These are phyloP conservation scores for Rhynchotus rufescens DNA, from an alignment of 2,797 vertebrate genomes.

Conservation along the genomic window DNA sequence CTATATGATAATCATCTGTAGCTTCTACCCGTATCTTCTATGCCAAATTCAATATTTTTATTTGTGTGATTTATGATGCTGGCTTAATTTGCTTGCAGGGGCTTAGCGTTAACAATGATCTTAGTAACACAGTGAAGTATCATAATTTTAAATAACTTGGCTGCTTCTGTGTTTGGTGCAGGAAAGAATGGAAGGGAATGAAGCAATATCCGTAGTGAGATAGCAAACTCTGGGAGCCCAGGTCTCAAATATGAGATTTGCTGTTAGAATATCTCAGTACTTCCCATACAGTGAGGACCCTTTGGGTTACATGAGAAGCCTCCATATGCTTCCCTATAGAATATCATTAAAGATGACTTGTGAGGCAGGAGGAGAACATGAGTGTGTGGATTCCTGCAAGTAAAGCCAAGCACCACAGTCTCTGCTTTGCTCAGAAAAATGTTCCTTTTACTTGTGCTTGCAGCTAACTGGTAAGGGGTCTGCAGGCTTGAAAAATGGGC, in stretches of 20 bases:
- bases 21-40: not conserved
- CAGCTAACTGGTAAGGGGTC: conserved; percentile 20
- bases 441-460: conserved; percentile 5
- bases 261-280: not conserved
- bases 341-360: not conserved
- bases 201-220: accelerated
- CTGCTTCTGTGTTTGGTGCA: conserved; percentile 1
- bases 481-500: conserved; percentile 50
- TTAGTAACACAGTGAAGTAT: conserved; percentile 1
- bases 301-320: not conserved
- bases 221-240: not conserved
- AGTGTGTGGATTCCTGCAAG: not conserved
- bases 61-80: not conserved
- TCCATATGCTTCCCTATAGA: not conserved
- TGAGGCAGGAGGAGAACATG: not conserved
- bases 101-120: not conserved
- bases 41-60: not conserved
- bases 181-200: not conserved
- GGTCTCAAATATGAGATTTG: not conserved
- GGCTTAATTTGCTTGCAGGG: not conserved
- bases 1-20: not conserved
- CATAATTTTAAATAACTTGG: not conserved
- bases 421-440: not conserved
- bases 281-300: not conserved
- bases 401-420: not conserved